Base-by-base conservation (phyloP, 2,113 vertebrate genomes). In the Struthio camelus region DNA sequence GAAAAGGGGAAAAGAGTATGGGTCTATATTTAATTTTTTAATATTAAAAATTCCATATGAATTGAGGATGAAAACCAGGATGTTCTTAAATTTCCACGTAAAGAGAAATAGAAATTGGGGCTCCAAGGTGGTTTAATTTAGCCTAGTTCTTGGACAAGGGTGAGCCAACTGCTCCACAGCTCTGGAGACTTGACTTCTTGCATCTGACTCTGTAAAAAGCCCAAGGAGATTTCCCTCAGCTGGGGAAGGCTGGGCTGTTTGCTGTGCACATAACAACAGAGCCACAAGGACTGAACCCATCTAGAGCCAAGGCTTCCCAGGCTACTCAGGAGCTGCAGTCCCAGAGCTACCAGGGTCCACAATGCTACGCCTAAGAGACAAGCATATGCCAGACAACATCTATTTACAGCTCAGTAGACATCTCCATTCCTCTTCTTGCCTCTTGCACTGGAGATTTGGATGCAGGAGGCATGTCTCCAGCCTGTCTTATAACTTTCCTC, bases 231-330 rank as follows among this genome's bases (percentile, higher is more conserved):
- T 85, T 73, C 32, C 19, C 54, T 15, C 32, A 73, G 54, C 24
- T 81, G 82, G 38, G 65, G 64, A 73, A 93, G 25, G 17, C 14
- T 0, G 0, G 3, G 14, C 25, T 5, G 0, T 56, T 90, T 85
- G 24, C 25, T 32, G 46, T 16, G 42, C 6, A 22, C 11, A 4
- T 80, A 67, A 67, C 72, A 71, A 40, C 2, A 72, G 14, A 71
- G 11, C 8, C 30, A 4, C 40, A 36, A 69, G 17, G 11, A 69
- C 7, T 64, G 51, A 67, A 38, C 19, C 13, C 19, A 86, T 32
- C 6, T 7, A n/a, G 32, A 25, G 6, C 5, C 25, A 46, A 0
- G 0, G 23, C 23, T 75, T 65, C 23, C 13, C 19, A 12, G 5
- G n/a, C 11, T 54, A 19, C 4, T 50, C 17, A 53, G 32, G 27